A percentile compares a stretch with the other conserved stretches of the same genome.
These are phyloP conservation scores for Pogonocherus hispidulus DNA, from an alignment of 2,888 invertebrate species.

Conservation along the genomic window DNA sequence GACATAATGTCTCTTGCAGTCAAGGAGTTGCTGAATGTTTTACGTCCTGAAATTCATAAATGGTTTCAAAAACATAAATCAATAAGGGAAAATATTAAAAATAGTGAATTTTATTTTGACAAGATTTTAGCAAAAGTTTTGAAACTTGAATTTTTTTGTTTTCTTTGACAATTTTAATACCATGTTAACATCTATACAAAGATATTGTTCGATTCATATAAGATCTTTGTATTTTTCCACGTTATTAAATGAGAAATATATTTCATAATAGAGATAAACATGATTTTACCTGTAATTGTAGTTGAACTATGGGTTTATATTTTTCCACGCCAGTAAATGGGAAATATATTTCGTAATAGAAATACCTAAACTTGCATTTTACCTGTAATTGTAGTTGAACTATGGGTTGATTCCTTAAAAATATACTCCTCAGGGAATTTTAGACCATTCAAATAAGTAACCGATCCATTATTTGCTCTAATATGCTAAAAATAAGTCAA, in stretches of 20 bases:
- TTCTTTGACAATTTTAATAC: no score
- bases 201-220: no score
- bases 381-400: constrained; percentile 65
- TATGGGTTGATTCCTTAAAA: constrained; percentile 60
- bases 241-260: no score
- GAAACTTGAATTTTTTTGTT: no score
- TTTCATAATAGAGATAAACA: neutral
- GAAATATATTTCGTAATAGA: no score
- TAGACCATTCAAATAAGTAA: constrained; percentile 68
- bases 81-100: no score
- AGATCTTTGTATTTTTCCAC: no score
- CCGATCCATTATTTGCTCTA: constrained; percentile 58
- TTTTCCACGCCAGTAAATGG: no score
- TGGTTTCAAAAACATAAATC: neutral
- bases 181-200: no score
- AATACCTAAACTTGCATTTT: constrained; percentile 27
- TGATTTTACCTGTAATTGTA: constrained; percentile 64
- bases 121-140: no score
- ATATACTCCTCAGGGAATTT: constrained; percentile 72
- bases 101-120: no score
- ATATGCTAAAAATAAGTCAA: constrained; percentile 64
- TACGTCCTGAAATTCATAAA: constrained; percentile 64
- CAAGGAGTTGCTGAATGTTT: constrained; percentile 68
- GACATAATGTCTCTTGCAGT: constrained; percentile 64
- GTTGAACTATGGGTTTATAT: constrained; percentile 56